Base-by-base conservation (phyloP, 2,113 vertebrate species). In the Elgaria multicarinata region DNA sequence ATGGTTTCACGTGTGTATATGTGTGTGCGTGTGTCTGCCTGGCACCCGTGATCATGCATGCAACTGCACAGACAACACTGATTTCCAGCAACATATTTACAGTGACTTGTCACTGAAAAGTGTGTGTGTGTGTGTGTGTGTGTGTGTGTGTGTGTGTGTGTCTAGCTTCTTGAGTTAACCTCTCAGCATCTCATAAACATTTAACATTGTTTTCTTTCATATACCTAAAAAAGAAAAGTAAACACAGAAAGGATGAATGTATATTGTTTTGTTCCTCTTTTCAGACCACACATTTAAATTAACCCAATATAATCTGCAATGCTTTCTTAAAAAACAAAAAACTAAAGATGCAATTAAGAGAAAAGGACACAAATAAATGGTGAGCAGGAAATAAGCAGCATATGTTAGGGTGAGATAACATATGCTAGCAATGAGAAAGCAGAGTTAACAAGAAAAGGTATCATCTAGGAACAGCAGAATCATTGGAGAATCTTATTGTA, bases 331-430 rank as follows among this genome's bases (percentile, higher is more conserved):
- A 74, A 85, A 79, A n/a, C n/a, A n/a, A 16, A 74, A 87, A 87
- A 33, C 2, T 28, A 78, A 91, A 75, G 1, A 84, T 58, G 53
- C 12, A 66, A 85, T 90, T 93, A n/a, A 24, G 42, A 81, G 22
- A 85, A 18, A 50, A 39, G 18, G 18, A 26, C 10, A 44, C 3
- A 87, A 42, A 78, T 46, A 83, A 88, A 50, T 12, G 71, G 22
- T 46, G 75, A 88, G 76, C 66, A 71, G 66, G 22, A 84, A 71
- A 12, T 16, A 1, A 87, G 83, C 39, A 26, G 83, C 62, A 33
- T 18, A 9, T 90, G 84, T 42, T 83, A 74, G 6, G 31, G 1
- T 90, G 87, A 93, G 89, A 81, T 91, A 87, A 82, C 62, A 5
- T 69, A 12, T 78, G 66, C 39, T 81, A 81, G 36, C n/a, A 81